Percentiles rank a stretch among this genome's conserved stretches.
Evolutionary conservation across 1,140 invertebrate genomes (phyloP).

Genomic region (Coptotermes formosanus): DNA sequence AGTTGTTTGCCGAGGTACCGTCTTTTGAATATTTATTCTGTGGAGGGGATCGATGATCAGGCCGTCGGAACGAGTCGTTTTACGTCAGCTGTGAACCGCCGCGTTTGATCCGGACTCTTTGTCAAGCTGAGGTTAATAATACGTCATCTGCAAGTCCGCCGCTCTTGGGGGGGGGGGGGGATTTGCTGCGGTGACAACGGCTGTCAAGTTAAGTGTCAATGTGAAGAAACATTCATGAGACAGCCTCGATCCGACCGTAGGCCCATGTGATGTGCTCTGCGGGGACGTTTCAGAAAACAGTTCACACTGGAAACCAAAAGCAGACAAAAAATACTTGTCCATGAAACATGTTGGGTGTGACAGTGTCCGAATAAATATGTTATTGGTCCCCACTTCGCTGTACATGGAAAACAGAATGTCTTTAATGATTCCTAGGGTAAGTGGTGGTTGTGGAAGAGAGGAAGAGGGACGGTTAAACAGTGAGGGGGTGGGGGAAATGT

Average conservation of each 20-base stretch:
- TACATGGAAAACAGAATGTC: conserved; percentile 5
- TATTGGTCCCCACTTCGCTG: background rate
- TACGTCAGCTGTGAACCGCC: background rate
- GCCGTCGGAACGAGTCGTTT: background rate
- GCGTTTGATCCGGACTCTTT: background rate
- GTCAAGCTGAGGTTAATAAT: conserved; percentile 1
- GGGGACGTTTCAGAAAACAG: no score
- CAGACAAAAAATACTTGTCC: no score
- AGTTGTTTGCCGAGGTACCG: no score
- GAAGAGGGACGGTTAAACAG: no score
- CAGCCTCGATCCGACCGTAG: background rate
- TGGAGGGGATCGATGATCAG: background rate
- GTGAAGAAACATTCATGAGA: background rate
- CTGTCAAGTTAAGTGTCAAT: background rate
- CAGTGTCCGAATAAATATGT: background rate
- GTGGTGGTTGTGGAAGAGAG: no score
- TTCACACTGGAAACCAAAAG: no score
- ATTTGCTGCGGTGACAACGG: no score
- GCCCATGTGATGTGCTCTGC: no score
- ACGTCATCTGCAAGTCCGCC: background rate
- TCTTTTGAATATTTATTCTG: background rate
- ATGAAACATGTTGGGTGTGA: background rate
- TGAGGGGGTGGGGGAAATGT: background rate
- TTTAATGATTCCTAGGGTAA: background rate
- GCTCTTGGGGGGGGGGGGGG: background rate